Conservation (phyloP, 2,888 invertebrate species). For the Alviniconcha strummeri region DNA sequence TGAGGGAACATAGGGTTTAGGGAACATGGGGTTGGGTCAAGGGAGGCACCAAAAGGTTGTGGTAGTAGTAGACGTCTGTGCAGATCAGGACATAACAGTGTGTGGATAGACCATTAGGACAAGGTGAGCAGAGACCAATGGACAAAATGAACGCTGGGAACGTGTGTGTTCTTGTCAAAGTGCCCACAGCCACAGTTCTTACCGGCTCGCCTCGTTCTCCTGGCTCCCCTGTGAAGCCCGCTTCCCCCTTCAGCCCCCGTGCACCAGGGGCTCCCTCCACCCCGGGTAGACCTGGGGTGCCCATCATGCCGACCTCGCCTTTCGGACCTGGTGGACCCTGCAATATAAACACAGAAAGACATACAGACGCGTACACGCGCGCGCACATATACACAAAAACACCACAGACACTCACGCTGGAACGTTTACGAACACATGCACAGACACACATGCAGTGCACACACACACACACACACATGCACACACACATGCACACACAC, state of each 20-base stretch:
- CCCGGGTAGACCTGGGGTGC: constrained; percentile 74
- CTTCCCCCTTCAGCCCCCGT: constrained; percentile 41
- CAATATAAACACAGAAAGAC: neutral
- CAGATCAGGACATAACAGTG: too few relatives aligned
- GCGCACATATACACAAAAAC: neutral
- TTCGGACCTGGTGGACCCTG: constrained; percentile 33
- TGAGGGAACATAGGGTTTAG: too few relatives aligned
- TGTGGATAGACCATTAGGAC: too few relatives aligned
- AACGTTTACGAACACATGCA: too few relatives aligned
- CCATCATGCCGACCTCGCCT: constrained; percentile 40
- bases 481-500: too few relatives aligned
- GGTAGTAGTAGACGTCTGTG: too few relatives aligned
- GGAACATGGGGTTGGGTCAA: too few relatives aligned
- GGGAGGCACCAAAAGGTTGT: too few relatives aligned
- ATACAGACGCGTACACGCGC: neutral
- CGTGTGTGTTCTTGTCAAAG: too few relatives aligned
- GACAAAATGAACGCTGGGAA: too few relatives aligned
- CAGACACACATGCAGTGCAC: neutral
- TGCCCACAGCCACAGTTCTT: neutral
- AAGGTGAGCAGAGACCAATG: too few relatives aligned
- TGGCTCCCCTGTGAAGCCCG: constrained; percentile 45
- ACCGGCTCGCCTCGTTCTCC: constrained; percentile 49
- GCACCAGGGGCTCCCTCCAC: constrained; percentile 49
- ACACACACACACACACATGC: too few relatives aligned
- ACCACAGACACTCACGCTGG: neutral